Evolutionary conservation across 2,888 invertebrate species (phyloP).

Genomic region (Trichogramma evanescens): DNA sequence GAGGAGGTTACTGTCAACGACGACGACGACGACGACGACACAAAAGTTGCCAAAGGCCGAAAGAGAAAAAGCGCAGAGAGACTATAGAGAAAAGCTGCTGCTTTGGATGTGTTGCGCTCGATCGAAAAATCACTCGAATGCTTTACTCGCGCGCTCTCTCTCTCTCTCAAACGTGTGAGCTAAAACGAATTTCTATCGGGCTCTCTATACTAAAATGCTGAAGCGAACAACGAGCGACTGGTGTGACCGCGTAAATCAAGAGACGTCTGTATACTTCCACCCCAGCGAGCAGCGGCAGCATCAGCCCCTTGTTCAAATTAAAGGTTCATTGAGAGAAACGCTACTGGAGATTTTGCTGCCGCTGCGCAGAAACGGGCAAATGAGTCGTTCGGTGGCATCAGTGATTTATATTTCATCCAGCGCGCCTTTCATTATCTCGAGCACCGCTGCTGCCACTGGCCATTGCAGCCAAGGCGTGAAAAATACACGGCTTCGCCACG

Average conservation of each 20-base stretch:
- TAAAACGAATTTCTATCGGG: too few species aligned
- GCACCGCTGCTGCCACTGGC: background rate
- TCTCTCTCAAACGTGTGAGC: background rate
- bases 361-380: conserved; percentile 2
- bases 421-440: conserved; percentile 14
- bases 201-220: background rate
- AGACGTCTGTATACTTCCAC: background rate
- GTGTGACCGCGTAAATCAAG: conserved; percentile 19
- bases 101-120: too few species aligned
- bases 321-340: background rate
- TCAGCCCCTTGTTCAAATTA: conserved; percentile 8
- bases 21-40: too few species aligned
- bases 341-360: conserved; percentile 6
- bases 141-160: background rate
- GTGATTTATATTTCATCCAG: conserved; percentile 22
- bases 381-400: conserved; percentile 11
- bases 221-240: background rate
- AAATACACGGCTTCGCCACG: conserved; percentile 9
- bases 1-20: too few species aligned
- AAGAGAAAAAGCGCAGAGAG: too few species aligned
- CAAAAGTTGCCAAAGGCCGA: too few species aligned
- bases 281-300: background rate
- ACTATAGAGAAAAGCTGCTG: too few species aligned
- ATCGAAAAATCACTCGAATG: too few species aligned
- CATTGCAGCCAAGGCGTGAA: conserved; percentile 14